Conservation (phyloP, 2,888 invertebrate genomes). For the Melieria picta region DNA sequence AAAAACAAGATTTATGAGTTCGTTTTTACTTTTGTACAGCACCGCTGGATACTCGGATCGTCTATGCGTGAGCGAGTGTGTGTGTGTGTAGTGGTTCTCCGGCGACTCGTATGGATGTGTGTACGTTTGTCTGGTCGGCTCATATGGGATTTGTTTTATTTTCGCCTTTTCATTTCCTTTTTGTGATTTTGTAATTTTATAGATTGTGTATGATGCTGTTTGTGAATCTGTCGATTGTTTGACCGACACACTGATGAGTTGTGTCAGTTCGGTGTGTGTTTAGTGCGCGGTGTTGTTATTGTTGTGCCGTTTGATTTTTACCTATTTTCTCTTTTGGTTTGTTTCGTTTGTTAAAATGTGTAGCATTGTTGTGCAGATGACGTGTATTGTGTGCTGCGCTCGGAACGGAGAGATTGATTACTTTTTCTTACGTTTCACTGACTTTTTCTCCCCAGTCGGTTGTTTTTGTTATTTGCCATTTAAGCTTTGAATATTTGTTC, state of each 20-base stretch:
- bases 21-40: conserved; percentile 36
- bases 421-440: conserved; percentile 28
- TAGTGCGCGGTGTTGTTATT: conserved; percentile 7
- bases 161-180: background rate
- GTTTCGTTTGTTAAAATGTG: conserved; percentile 10
- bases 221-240: conserved; percentile 28
- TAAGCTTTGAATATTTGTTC: conserved; percentile 4
- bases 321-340: conserved; percentile 7
- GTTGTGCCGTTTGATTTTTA: conserved; percentile 13
- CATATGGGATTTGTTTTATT: background rate
- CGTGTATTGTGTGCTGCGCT: background rate
- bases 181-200: background rate
- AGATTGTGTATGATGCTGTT: background rate
- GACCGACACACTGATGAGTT: conserved; percentile 27
- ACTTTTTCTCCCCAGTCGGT: too few species aligned
- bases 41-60: conserved; percentile 16
- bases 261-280: conserved; percentile 26
- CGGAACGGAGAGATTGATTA: conserved; percentile 25
- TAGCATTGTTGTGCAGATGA: background rate
- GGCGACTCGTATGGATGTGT: background rate
- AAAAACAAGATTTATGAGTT: conserved; percentile 41
- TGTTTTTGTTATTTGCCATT: background rate
- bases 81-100: background rate
- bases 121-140: background rate
- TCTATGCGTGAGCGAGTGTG: background rate